Conservation (phyloP, 2,113 vertebrate genomes). For the Elanus axillaris region DNA sequence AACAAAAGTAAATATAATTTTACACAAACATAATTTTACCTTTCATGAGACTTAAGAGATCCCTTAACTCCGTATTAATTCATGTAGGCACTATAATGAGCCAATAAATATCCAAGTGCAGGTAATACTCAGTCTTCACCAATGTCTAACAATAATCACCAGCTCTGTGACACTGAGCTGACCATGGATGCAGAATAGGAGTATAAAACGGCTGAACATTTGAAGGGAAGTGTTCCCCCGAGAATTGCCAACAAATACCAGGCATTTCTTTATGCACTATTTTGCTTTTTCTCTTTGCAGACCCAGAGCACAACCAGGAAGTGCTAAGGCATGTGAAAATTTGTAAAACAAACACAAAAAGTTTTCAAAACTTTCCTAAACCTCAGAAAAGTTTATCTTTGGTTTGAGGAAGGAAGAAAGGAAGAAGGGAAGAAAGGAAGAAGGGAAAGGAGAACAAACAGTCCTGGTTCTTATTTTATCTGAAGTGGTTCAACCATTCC, state of each 20-base stretch:
- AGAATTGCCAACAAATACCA: conserved; percentile 27
- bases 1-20: neutral
- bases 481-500: neutral
- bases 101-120: neutral
- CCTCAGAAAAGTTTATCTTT: neutral
- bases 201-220: neutral
- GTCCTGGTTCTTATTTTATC: neutral
- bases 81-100: neutral
- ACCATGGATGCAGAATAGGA: neutral
- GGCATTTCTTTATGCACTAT: neutral
- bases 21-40: neutral
- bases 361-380: conserved; percentile 7
- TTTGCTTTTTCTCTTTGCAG: neutral
- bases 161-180: neutral
- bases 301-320: neutral
- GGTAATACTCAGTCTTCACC: neutral
- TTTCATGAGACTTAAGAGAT: neutral
- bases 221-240: neutral
- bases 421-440: too few species aligned
- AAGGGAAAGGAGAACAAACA: fast-evolving
- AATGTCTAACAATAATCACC: neutral
- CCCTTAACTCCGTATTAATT: neutral
- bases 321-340: neutral
- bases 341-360: conserved; percentile 12
- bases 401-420: neutral